Base-by-base conservation (phyloP, 2,797 vertebrate species). In the Limnodromus scolopaceus region DNA sequence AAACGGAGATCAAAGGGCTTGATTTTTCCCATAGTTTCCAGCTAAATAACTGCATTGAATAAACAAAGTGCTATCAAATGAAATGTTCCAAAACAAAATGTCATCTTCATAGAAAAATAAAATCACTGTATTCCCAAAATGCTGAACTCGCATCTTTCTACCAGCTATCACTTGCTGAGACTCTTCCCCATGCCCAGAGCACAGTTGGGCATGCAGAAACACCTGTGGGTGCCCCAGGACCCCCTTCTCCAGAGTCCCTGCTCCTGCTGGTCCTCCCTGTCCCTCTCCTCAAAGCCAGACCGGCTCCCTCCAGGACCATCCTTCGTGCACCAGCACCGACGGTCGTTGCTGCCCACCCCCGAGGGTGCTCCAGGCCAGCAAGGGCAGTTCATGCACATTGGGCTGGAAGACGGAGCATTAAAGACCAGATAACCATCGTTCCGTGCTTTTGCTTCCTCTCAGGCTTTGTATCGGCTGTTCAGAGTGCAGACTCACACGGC, bases 1-100 rank as follows among this genome's bases (percentile, higher is more conserved):
- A 90, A 92, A 87, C 1, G 6, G 9, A 91, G 48, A 92, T 88
- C 61, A 96, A 96, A 96, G 57, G 57, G 18, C n/a, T 91, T 78
- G 23, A 25, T 75, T 94, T 91, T 46, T 80, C 72, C 38, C 30
- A 22, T 22, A 39, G 83, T 94, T 94, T 96, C 80, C 38, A 86
- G 49, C 58, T 90, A 80, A 92, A 86, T 86, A 90, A 90, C 93
- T 41, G 49, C 5, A 45, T 11, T 13, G 53, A 87, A 75, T 71
- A 91, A 77, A 94, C 83, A 87, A 94, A 89, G 49, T 20, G 82
- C n/a, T 49, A 61, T 41, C 19, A 34, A 60, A 49, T 4, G 6
- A 24, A 86, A 13, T 38, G 60, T 86, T 94, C 74, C 79, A 81
- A 95, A 97, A 71, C 65, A 92, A 88, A 83, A 51, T 0, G 0